These are phyloP conservation scores for Catocala sponsa DNA, from an alignment of 2,888 invertebrate species.

Conservation along the genomic window DNA sequence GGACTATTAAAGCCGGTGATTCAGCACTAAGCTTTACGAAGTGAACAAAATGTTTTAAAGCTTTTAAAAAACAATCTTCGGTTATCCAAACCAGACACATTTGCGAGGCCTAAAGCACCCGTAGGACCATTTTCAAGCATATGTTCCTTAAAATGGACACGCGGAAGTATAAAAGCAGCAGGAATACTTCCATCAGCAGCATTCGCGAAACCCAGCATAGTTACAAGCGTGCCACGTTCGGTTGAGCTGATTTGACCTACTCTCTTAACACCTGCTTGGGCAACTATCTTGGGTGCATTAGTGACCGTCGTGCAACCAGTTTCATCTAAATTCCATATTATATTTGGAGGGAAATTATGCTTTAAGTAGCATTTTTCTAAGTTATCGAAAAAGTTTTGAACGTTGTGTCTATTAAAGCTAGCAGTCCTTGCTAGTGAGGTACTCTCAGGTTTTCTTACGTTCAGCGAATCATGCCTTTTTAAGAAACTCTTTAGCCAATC, in stretches of 20 bases:
- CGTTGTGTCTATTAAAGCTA: conserved; percentile 34
- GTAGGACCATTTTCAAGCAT: conserved; percentile 33
- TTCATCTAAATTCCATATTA: conserved; percentile 35
- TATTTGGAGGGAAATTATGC: conserved; percentile 27
- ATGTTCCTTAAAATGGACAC: conserved; percentile 31
- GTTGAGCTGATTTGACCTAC: conserved; percentile 32
- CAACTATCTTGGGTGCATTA: conserved; percentile 10
- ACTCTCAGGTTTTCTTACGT: conserved; percentile 32
- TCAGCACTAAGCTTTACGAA: not conserved
- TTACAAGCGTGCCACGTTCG: conserved; percentile 33
- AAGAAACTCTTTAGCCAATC: not conserved
- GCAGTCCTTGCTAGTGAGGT: conserved; percentile 16
- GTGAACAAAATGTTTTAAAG: conserved; percentile 28
- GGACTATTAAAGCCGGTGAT: conserved; percentile 1
- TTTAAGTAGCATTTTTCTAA: conserved; percentile 27
- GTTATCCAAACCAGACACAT: conserved; percentile 39
- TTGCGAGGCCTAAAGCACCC: conserved; percentile 20
- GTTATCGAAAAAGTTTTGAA: conserved; percentile 26
- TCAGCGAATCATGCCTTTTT: conserved; percentile 4
- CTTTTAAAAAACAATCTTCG: conserved; percentile 38
- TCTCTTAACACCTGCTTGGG: conserved; percentile 25
- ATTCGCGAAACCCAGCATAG: conserved; percentile 34
- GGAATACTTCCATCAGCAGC: conserved; percentile 35
- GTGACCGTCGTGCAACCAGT: conserved; percentile 20
- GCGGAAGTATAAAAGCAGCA: conserved; percentile 25